These are phyloP conservation scores for Piezodorus guildinii DNA, from an alignment of 1,140 invertebrate genomes.

Conservation along the genomic window DNA sequence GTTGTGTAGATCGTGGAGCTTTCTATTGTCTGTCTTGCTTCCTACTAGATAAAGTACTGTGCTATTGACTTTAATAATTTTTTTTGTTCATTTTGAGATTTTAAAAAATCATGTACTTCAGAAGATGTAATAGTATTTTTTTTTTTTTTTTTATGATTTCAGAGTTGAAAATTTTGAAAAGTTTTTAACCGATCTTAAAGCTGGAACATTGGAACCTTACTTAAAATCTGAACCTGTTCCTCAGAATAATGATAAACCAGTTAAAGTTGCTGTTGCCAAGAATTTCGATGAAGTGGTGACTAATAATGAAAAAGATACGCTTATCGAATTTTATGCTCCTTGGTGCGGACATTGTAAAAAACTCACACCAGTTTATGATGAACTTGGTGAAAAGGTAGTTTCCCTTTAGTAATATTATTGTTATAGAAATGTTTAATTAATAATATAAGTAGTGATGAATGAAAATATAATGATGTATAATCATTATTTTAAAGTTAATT, in stretches of 20 bases:
- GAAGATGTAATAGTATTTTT: too few species aligned
- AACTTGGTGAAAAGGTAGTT: constrained; percentile 76
- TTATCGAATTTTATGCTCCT: constrained; percentile 96
- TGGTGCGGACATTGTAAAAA: constrained; percentile 99
- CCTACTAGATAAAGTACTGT: too few species aligned
- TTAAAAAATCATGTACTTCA: too few species aligned
- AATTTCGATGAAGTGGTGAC: constrained; percentile 94
- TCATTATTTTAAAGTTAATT: neutral
- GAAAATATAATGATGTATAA: too few species aligned
- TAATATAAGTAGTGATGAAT: too few species aligned
- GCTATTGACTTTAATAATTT: too few species aligned
- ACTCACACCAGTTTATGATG: constrained; percentile 84
- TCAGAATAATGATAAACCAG: constrained; percentile 67
- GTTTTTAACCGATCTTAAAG: constrained; percentile 80
- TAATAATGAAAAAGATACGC: constrained; percentile 82
- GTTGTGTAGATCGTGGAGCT: too few species aligned
- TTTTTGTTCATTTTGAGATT: too few species aligned
- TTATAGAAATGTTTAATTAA: too few species aligned
- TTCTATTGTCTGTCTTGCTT: too few species aligned
- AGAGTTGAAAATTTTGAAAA: constrained; percentile 73
- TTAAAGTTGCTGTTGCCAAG: constrained; percentile 88
- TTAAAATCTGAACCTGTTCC: constrained; percentile 93
- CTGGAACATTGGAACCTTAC: constrained; percentile 77
- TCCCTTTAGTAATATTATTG: too few species aligned
- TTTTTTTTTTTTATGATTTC: constrained; percentile 31